phyloP scores from a whole-genome alignment of 2,797 vertebrate species.

The Phalanger gymnotis region DNA sequence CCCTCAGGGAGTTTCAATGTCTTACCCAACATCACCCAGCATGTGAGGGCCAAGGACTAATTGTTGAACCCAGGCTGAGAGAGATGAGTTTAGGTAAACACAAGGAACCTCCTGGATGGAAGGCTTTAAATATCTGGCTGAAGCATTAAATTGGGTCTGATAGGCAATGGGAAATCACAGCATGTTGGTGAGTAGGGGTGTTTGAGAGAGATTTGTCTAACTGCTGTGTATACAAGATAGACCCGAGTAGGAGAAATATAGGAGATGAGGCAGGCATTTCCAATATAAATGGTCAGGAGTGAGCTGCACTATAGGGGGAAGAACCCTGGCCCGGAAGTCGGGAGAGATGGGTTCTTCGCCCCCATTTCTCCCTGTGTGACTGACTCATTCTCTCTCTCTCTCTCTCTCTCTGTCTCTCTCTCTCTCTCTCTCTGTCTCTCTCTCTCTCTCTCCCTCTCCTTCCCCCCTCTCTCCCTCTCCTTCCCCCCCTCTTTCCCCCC shows the following conservation, averaged over 20 bases:
- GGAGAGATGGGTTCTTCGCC: neutral
- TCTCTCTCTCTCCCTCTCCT: too few species aligned
- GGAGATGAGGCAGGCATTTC: neutral
- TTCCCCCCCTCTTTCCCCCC: too few species aligned
- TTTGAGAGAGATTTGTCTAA: neutral
- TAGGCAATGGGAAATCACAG: neutral
- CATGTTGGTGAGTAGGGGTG: neutral
- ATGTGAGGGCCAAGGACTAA: neutral
- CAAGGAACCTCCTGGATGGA: neutral
- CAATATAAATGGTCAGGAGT: neutral
- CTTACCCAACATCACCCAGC: neutral
- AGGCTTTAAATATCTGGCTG: neutral
- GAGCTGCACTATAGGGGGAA: neutral
- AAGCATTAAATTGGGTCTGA: neutral
- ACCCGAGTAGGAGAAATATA: neutral
- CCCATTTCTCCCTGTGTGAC: too few species aligned
- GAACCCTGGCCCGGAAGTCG: neutral
- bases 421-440: rapidly evolving
- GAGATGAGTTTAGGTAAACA: neutral
- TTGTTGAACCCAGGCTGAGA: constrained; percentile 24
- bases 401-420: too few species aligned
- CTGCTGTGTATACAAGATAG: neutral
- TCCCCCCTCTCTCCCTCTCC: too few species aligned
- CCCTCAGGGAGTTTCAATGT: constrained; percentile 14
- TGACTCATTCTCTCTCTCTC: too few species aligned